Percentiles rank a stretch among this genome's conserved stretches.
Evolutionary conservation across 2,113 vertebrate genomes (phyloP).

Genomic region (Pseudorhombus dupliciocellatus): DNA sequence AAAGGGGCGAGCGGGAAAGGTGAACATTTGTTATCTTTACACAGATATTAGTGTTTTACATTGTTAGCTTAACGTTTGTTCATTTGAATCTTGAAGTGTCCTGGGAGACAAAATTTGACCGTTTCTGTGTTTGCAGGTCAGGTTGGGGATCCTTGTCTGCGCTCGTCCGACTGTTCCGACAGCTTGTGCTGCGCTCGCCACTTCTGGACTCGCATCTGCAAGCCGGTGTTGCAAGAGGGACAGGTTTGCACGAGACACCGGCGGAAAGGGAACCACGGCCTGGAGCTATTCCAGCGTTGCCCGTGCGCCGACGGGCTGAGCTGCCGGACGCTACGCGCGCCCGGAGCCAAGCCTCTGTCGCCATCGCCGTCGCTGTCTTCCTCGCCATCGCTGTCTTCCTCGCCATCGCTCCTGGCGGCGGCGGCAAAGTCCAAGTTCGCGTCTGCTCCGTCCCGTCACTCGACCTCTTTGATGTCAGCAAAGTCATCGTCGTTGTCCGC

Average conservation of each 20-base stretch:
- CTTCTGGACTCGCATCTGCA: constrained; percentile 96
- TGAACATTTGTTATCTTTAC: no score
- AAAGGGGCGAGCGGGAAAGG: constrained; percentile 85
- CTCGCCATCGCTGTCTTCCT: not conserved
- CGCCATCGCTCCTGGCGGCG: not conserved
- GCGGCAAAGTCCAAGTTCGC: constrained; percentile 34
- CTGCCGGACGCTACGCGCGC: constrained; percentile 81
- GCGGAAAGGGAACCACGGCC: constrained; percentile 85
- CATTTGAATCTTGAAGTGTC: no score
- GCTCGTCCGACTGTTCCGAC: constrained; percentile 87
- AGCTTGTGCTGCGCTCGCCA: constrained; percentile 91
- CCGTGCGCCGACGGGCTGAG: constrained; percentile 87
- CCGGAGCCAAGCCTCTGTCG: not conserved
- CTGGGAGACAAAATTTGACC: not conserved
- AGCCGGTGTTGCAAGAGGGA: constrained; percentile 89
- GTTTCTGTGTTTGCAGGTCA: constrained; percentile 76
- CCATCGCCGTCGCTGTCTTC: accelerated
- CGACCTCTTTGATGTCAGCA: constrained; percentile 52
- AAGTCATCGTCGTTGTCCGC: constrained; percentile 70
- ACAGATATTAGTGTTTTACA: no score
- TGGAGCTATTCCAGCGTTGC: constrained; percentile 95
- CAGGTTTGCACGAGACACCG: constrained; percentile 91
- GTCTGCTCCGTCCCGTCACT: not conserved
- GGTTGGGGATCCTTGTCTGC: constrained; percentile 86
- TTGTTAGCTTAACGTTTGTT: no score